Base-by-base conservation (phyloP, 2,888 invertebrate species). In the Chydorus sphaericus region DNA sequence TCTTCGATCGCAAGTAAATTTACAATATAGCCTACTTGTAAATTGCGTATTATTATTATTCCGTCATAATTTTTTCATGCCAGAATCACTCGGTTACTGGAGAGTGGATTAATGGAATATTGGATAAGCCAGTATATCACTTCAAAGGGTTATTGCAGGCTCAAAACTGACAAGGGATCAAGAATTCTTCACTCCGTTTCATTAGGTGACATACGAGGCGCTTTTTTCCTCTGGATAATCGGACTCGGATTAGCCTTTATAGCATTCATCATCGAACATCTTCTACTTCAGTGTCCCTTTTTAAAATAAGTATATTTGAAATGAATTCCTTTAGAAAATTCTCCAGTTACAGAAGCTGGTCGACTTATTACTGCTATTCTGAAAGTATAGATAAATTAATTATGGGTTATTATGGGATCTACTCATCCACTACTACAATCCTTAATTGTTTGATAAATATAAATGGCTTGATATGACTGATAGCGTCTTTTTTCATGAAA, bases 21-120 rank as follows among this genome's bases (percentile, higher is more conserved):
- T 48, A 7, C 29, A 3, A 18, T 28, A 23, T n/a, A 7, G 26
- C n/a, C 10, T 48, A 23, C n/a, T 10, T 48, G 11, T 7, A 23
- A 1, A 2, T 28, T 28, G 10, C 26, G 8, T 20, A 20, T 4
- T 30, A 50, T 29, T n/a, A 20, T 30, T 30, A 1, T 3, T 31
- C 20, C 11, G 14, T 16, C 26, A 16, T 29, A n/a, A 4, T 10
- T 30, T 28, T 50, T 50, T 29, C 16, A 4, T 14, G 14, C 18
- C 28, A 52, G 52, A 26, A 52, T 36, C 14, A 20, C 36, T 11
- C n/a, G n/a, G 2, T 26, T 36, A 16, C 8, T 36, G 26, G 52
- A 52, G 23, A 36, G 18, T 11, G 52, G 52, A 18, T 52, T 52
- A 11, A 52, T 36, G 52, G 52, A 52, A 11, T 31, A 52, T 23